Conservation (phyloP, 2,888 invertebrate species). For the Apamea crenata region DNA sequence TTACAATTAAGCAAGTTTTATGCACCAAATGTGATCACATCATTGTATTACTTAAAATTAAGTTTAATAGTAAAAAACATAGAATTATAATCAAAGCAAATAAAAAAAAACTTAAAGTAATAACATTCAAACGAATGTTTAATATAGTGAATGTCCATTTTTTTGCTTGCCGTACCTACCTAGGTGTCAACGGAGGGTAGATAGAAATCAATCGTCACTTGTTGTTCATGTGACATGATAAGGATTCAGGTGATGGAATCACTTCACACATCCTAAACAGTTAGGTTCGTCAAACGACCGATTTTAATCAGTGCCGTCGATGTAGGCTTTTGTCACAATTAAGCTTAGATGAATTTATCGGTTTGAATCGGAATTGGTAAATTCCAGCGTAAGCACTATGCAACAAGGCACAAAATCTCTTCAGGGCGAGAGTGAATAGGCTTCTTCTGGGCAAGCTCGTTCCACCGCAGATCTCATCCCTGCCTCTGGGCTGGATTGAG, state of each 20-base stretch:
- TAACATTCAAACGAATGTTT: background rate
- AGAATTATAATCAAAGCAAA: too few relatives aligned
- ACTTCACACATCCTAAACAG: background rate
- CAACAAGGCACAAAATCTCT: too few relatives aligned
- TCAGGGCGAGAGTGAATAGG: too few relatives aligned
- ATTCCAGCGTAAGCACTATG: background rate
- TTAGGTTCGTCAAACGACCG: slow-evolving; percentile 15
- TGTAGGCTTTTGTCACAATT: background rate
- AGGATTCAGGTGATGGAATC: slow-evolving; percentile 5
- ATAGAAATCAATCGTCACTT: slow-evolving; percentile 23
- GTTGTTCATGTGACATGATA: slow-evolving; percentile 4
- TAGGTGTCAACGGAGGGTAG: slow-evolving; percentile 11
- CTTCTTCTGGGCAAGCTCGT: too few relatives aligned
- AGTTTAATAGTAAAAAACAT: too few relatives aligned
- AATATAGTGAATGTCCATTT: too few relatives aligned
- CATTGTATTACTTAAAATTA: too few relatives aligned
- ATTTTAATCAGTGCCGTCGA: background rate
- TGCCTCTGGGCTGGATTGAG: too few relatives aligned
- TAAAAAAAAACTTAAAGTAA: too few relatives aligned
- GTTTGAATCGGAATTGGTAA: background rate
- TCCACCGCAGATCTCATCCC: too few relatives aligned
- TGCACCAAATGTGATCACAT: too few relatives aligned
- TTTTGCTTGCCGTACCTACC: background rate
- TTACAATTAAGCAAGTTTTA: too few relatives aligned
- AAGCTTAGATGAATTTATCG: background rate